phyloP scores from a whole-genome alignment of 2,797 vertebrate genomes.

The Sternarchorhynchus goeldii region DNA sequence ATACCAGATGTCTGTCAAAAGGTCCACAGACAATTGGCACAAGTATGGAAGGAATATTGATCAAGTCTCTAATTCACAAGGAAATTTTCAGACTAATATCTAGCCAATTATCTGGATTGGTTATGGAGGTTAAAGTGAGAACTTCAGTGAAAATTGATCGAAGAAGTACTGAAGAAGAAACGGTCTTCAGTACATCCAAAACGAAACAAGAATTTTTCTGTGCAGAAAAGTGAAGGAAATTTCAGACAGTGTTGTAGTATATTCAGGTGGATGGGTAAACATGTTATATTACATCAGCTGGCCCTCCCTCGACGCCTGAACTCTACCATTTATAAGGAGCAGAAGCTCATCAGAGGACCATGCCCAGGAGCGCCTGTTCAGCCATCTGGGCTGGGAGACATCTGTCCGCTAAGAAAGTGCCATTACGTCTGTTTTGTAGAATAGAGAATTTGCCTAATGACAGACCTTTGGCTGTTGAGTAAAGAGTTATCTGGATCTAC shows the following conservation, averaged over 20 bases:
- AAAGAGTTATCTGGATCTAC: constrained; percentile 32
- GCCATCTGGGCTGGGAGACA: constrained; percentile 60
- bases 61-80: constrained; percentile 19
- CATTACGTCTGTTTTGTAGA: constrained; percentile 40
- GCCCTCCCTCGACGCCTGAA: constrained; percentile 57
- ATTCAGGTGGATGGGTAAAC: constrained; percentile 68
- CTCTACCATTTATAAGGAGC: constrained; percentile 50
- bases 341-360: constrained; percentile 60
- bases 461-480: constrained; percentile 31
- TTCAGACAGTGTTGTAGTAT: constrained; percentile 71
- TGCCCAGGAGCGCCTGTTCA: constrained; percentile 62
- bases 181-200: neutral
- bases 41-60: constrained; percentile 21
- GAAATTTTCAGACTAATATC: constrained; percentile 32
- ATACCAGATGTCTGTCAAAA: constrained; percentile 58
- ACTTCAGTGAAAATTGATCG: neutral
- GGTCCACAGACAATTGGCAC: constrained; percentile 53
- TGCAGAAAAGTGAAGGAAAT: constrained; percentile 68
- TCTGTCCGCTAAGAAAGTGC: constrained; percentile 63
- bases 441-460: constrained; percentile 40
- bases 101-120: constrained; percentile 20
- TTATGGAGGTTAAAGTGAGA: neutral
- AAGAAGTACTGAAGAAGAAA: neutral
- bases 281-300: constrained; percentile 68
- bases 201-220: neutral